Evolutionary conservation across 2,113 vertebrate genomes (phyloP), one percentile per base, ranked within the genome.

Genomic region (Hyperopisus bebe): DNA sequence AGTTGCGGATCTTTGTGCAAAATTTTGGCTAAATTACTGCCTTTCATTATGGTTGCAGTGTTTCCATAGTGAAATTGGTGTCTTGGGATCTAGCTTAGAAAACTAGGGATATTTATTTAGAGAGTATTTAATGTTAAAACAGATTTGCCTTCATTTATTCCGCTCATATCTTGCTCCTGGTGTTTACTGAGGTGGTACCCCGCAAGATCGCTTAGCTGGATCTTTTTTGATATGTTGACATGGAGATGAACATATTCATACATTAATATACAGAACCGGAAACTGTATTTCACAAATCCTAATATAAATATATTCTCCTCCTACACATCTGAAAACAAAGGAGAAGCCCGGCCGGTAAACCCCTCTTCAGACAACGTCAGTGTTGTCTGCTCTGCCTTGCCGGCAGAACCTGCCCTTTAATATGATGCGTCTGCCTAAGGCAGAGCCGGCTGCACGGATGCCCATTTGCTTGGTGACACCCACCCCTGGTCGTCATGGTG

Each of bases 401-500:
- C 0, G 46, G 42, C 42, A 44, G 42, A 46, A 46, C 7, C 4
- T 85, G 24, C 83, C 83, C 24, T 48, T 85, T 50, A 50, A 46
- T 13, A 50, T 4, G 2, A 3, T 11, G 21, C 39, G 5, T 21
- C 55, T n/a, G 24, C 24, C 55, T 62, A n/a, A 62, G 21, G 55
- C 55, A 62, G 10, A 31, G 62, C 62, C 10, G 3, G 27, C n/a
- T 70, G 62, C 27, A 3, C 27, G 31, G 62, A 70, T 31, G 62
- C 27, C 27, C 15, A 3, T 44, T 55, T 27, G 44, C 83, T 50
- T 3, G 10, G 47, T 91, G 89, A 90, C 91, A 89, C 27, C 87
- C 58, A 92, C 95, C 94, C 94, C 94, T 85, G 91, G 94, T 91
- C 92, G 62, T 93, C 94, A 94, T 93, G 95, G 94, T 92, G 91